These are phyloP conservation scores for Pterocles burchelli DNA, from an alignment of 2,113 vertebrate species.

Conservation along the genomic window DNA sequence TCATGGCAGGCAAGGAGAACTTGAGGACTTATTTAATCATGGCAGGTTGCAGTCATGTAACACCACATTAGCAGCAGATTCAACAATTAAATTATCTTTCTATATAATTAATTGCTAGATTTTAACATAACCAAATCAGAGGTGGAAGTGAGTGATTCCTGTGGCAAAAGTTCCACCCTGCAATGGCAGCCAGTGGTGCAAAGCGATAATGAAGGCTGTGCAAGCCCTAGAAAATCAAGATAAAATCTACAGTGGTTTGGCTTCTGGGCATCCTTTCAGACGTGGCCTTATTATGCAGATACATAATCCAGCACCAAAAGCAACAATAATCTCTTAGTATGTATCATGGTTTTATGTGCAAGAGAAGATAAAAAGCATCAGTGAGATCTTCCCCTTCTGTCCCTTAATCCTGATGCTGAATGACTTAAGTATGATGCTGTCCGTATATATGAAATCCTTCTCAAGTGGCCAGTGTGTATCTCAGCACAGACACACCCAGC, in stretches of 20 bases:
- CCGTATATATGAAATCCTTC: neutral
- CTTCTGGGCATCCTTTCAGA: slow-evolving; percentile 9
- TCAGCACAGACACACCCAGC: neutral
- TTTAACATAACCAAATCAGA: slow-evolving; percentile 15
- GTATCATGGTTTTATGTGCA: neutral
- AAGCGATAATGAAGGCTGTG: neutral
- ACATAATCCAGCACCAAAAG: neutral
- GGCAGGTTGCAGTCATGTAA: neutral
- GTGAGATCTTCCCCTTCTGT: neutral
- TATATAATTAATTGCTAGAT: neutral
- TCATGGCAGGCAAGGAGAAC: neutral
- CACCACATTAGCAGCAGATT: neutral
- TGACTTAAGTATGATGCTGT: neutral
- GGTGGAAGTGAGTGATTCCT: neutral
- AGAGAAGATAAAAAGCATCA: neutral
- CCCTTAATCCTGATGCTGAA: neutral
- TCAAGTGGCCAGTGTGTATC: neutral
- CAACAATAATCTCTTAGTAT: neutral
- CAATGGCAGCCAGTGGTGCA: neutral
- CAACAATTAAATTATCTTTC: slow-evolving; percentile 8
- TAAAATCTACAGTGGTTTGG: slow-evolving; percentile 2
- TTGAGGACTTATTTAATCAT: neutral
- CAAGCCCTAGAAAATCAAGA: neutral
- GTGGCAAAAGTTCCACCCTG: slow-evolving; percentile 5
- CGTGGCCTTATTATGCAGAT: neutral